Percentiles rank a stretch among this genome's conserved stretches.
These are phyloP conservation scores for Acanthurus lineatus DNA, from an alignment of 2,797 vertebrate species.

Conservation along the genomic window DNA sequence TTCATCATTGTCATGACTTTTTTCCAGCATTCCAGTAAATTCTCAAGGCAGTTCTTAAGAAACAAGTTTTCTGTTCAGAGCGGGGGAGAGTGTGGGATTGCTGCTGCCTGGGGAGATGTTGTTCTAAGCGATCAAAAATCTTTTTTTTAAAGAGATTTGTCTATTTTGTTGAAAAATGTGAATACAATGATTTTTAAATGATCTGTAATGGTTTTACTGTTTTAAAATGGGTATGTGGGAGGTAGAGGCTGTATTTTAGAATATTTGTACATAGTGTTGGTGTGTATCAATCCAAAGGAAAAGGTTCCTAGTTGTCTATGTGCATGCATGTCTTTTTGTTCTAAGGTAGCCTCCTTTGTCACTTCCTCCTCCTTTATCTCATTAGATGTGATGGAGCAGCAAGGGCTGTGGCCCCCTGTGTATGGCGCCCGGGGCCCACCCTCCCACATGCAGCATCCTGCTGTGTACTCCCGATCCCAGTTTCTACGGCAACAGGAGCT, in stretches of 20 bases:
- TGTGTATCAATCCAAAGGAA: slow-evolving; percentile 39
- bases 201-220: slow-evolving; percentile 67
- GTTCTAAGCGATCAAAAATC: slow-evolving; percentile 63
- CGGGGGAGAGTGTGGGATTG: slow-evolving; percentile 77
- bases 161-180: slow-evolving; percentile 59
- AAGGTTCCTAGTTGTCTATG: slow-evolving; percentile 30
- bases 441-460: slow-evolving; percentile 95
- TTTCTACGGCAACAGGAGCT: slow-evolving; percentile 98
- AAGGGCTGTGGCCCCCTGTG: slow-evolving; percentile 96
- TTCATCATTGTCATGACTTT: slow-evolving; percentile 61
- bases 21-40: slow-evolving; percentile 72
- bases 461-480: slow-evolving; percentile 94
- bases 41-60: slow-evolving; percentile 70
- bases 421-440: slow-evolving; percentile 92
- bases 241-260: slow-evolving; percentile 48
- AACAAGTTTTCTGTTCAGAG: slow-evolving; percentile 65
- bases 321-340: slow-evolving; percentile 53
- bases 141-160: slow-evolving; percentile 48
- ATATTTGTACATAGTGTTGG: slow-evolving; percentile 20
- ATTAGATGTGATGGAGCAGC: slow-evolving; percentile 98
- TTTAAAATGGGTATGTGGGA: slow-evolving; percentile 67
- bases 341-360: slow-evolving; percentile 57
- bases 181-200: slow-evolving; percentile 69
- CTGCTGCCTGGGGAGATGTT: slow-evolving; percentile 70
- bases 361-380: slow-evolving; percentile 72